Base-by-base conservation (phyloP, 2,113 vertebrate genomes). In the Maccullochella peelii region DNA sequence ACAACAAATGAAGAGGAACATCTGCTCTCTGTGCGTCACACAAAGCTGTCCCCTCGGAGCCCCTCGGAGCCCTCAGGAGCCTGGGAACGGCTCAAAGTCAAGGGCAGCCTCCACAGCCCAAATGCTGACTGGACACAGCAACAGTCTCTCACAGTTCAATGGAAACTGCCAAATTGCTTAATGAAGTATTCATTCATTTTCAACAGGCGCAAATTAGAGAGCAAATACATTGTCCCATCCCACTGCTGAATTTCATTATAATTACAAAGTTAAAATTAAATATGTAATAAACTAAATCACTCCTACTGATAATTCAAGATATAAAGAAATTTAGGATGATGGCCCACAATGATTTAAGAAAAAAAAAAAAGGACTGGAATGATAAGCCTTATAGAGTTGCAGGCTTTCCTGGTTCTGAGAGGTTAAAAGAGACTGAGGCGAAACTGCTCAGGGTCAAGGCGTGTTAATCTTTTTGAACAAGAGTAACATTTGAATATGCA, bases 21-120 rank as follows among this genome's bases (percentile, higher is more conserved):
- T 95, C 95, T 96, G 95, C 93, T 94, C 87, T 84, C 68, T 54
- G 87, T 88, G 91, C 82, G 90, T 93, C 92, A 90, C 90, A 93
- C 84, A 91, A 91, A 94, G 90, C 78, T 85, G 90, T 86, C 89
- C 90, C 93, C 80, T 82, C 61, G 15, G 88, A 91, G 88, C 69
- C 87, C 79, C 76, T 72, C 4, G 11, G 58, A 63, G 79, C 79
- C 86, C 85, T 80, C 63, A 40, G 59, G 86, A 93, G 89, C 90
- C 91, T 94, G 94, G 89, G 92, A 94, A 92, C 66, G 23, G 75
- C 86, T 91, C 92, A 94, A 94, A 92, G 94, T 95, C 94, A 94
- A 94, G 94, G 91, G 62, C 91, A 89, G 76, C 23, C 67, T 57
- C 71, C 65, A 14, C 54, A 38, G 77, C 16, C 73, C 67, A 59